These are phyloP conservation scores for Lemur catta DNA, from an alignment of 2,797 vertebrate species.

Conservation along the genomic window DNA sequence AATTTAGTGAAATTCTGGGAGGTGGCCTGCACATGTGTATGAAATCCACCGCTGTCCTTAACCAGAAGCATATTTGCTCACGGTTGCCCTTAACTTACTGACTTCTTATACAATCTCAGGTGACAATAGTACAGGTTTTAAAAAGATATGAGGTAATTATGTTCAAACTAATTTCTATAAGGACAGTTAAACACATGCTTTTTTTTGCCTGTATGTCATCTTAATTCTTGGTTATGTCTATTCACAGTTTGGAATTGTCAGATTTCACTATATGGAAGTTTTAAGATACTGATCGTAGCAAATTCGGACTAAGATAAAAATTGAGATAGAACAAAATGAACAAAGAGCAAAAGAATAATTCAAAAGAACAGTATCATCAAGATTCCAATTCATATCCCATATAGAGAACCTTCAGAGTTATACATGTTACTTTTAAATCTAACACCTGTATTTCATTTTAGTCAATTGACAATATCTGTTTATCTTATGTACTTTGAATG, in stretches of 20 bases:
- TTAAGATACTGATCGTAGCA: not conserved
- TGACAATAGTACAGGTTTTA: not conserved
- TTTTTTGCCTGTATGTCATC: not conserved
- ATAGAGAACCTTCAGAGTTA: not conserved
- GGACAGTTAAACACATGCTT: not conserved
- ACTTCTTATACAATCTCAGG: not conserved
- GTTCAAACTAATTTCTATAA: not conserved
- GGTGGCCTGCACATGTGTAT: fast-evolving
- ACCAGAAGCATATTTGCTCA: not conserved
- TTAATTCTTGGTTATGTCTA: conserved; percentile 9
- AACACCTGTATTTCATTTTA: conserved; percentile 54
- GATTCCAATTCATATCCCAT: not conserved
- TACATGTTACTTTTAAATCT: conserved; percentile 1
- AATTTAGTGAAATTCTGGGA: not conserved
- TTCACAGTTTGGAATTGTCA: not conserved
- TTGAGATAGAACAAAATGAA: not conserved
- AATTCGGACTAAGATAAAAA: not conserved
- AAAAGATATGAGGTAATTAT: conserved; percentile 39
- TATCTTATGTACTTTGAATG: conserved; percentile 49
- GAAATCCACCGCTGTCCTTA: not conserved
- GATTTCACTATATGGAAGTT: not conserved
- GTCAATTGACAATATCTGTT: conserved; percentile 60
- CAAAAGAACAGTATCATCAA: not conserved
- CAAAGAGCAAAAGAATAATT: conserved; percentile 29
- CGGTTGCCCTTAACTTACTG: not conserved